phyloP scores from a whole-genome alignment of 2,888 invertebrate genomes.

The Heliconius hortense region DNA sequence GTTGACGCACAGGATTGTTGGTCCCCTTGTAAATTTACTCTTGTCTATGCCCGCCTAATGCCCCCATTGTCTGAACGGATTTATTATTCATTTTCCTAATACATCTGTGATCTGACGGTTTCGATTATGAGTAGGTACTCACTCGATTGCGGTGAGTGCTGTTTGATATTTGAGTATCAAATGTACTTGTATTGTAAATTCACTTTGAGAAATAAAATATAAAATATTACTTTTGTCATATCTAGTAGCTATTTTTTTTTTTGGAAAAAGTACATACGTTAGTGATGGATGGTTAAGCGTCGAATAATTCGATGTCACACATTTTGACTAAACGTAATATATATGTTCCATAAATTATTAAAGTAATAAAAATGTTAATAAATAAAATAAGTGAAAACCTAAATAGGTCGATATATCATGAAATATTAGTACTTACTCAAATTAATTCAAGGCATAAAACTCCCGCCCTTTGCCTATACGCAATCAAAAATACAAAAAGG shows the following conservation, averaged over 20 bases:
- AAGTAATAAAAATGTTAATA: not conserved
- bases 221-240: not conserved
- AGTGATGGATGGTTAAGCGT: no score
- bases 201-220: not conserved
- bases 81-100: constrained; percentile 79
- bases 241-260: no score
- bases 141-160: constrained; percentile 55
- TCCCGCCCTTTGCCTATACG: not conserved
- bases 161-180: constrained; percentile 43
- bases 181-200: constrained; percentile 3
- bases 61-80: constrained; percentile 78
- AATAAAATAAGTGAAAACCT: not conserved
- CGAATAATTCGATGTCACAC: no score
- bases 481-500: constrained; percentile 25
- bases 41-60: constrained; percentile 77
- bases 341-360: no score
- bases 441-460: not conserved
- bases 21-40: constrained; percentile 59
- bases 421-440: constrained; percentile 6
- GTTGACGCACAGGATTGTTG: constrained; percentile 77
- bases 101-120: constrained; percentile 56
- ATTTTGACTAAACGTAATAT: no score
- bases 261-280: no score
- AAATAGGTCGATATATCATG: not conserved
- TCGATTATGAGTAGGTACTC: constrained; percentile 57